phyloP scores from a whole-genome alignment of 2,888 invertebrate genomes.

The Calliscelio sp. region DNA sequence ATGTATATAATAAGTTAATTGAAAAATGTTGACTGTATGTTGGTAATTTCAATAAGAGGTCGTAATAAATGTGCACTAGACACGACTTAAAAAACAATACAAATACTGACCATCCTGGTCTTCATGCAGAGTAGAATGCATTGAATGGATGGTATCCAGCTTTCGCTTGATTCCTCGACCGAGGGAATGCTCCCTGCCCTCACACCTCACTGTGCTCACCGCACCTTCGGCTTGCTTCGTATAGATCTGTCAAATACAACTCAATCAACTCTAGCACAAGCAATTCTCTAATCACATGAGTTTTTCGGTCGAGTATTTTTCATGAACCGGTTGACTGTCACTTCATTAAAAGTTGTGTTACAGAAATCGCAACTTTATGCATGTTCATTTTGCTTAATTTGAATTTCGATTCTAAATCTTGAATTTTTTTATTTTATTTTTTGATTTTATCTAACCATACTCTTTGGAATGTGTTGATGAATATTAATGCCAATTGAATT shows the following conservation, averaged over 20 bases:
- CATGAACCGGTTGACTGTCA: constrained; percentile 43
- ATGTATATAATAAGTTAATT: too few relatives aligned
- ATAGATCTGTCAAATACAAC: constrained; percentile 86
- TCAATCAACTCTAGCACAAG: constrained; percentile 85
- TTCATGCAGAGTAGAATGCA: constrained; percentile 86
- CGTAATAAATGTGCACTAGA: constrained; percentile 59
- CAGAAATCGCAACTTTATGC: not conserved
- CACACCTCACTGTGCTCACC: constrained; percentile 85
- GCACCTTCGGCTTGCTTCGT: constrained; percentile 86
- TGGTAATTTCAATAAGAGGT: constrained; percentile 41
- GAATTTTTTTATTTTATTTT: too few relatives aligned
- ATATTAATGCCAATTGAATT: too few relatives aligned
- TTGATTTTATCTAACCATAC: too few relatives aligned
- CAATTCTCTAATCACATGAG: constrained; percentile 83
- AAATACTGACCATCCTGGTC: constrained; percentile 86
- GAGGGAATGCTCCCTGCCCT: constrained; percentile 84
- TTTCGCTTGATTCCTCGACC: constrained; percentile 86
- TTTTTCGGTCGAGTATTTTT: constrained; percentile 64
- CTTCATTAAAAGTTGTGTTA: constrained; percentile 40
- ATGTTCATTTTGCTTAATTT: too few relatives aligned
- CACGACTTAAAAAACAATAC: constrained; percentile 80
- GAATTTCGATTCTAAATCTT: not conserved
- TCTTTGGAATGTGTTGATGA: too few relatives aligned
- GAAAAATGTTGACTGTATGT: constrained; percentile 4
- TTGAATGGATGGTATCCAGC: constrained; percentile 86